Conservation (phyloP, 2,888 invertebrate genomes). For the Octodonta nipae region DNA sequence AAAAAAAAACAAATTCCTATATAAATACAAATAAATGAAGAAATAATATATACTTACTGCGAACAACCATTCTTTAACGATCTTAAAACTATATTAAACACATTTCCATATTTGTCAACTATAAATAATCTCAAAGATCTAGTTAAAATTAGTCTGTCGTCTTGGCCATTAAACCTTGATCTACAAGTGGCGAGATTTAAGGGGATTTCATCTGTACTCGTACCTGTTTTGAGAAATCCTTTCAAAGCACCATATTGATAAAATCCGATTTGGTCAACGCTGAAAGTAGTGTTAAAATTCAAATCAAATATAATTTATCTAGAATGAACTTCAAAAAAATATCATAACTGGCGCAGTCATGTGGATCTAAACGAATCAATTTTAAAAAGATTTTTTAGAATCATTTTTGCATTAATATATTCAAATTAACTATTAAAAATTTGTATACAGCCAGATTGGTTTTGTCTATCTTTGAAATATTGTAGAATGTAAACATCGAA, state of each 20-base stretch:
- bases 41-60: slow-evolving; percentile 38
- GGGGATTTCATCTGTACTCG: slow-evolving; percentile 31
- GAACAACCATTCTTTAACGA: slow-evolving; percentile 41
- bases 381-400: too few relatives aligned
- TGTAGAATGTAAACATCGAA: too few relatives aligned
- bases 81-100: slow-evolving; percentile 41
- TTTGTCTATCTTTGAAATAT: too few relatives aligned
- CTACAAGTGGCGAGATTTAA: slow-evolving; percentile 40
- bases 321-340: too few relatives aligned
- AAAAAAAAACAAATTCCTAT: slow-evolving; percentile 9
- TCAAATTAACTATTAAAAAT: too few relatives aligned
- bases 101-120: slow-evolving; percentile 41
- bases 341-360: not conserved
- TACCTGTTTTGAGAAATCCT: slow-evolving; percentile 42
- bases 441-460: too few relatives aligned
- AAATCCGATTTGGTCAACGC: slow-evolving; percentile 36
- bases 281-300: too few relatives aligned
- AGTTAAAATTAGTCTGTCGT: slow-evolving; percentile 19
- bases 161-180: slow-evolving; percentile 21
- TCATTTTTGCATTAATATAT: too few relatives aligned
- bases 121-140: slow-evolving; percentile 25
- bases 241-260: slow-evolving; percentile 50
- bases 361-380: too few relatives aligned
- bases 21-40: not conserved
- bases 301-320: too few relatives aligned